Percentiles rank a stretch among this genome's conserved stretches.
Evolutionary conservation across 2,888 invertebrate species (phyloP).

Genomic region (Nomada goodeniana): DNA sequence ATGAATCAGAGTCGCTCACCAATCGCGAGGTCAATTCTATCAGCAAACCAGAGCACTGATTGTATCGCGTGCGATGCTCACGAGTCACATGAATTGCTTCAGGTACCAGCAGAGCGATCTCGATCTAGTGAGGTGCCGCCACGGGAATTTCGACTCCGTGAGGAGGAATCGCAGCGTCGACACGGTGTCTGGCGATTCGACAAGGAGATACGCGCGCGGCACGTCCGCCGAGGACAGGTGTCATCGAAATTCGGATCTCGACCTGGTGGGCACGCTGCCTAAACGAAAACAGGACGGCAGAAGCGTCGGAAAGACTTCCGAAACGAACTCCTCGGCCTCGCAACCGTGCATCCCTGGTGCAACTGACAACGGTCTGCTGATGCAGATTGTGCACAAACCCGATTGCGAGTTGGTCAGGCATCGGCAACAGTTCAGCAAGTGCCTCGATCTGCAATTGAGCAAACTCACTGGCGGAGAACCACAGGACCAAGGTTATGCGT

Average conservation of each 20-base stretch:
- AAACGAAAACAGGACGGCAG: conserved; percentile 72
- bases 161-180: conserved; percentile 74
- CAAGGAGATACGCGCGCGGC: conserved; percentile 61
- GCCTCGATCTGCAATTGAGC: conserved; percentile 77
- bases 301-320: conserved; percentile 57
- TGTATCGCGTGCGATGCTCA: no score
- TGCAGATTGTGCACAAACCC: conserved; percentile 79
- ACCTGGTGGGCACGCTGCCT: conserved; percentile 79
- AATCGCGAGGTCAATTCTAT: no score
- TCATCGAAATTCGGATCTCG: conserved; percentile 76
- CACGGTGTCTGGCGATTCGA: conserved; percentile 61
- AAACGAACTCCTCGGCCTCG: conserved; percentile 62
- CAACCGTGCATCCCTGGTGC: conserved; percentile 50
- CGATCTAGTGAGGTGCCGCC: conserved; percentile 79
- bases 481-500: conserved; percentile 90
- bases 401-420: conserved; percentile 79
- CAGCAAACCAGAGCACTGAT: no score
- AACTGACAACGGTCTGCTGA: conserved; percentile 74
- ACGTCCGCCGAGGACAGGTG: conserved; percentile 72
- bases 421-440: conserved; percentile 72
- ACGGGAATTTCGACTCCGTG: conserved; percentile 77
- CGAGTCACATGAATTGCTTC: neutral
- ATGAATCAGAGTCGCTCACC: no score
- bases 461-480: conserved; percentile 79
- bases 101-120: conserved; percentile 81